Evolutionary conservation across 2,797 vertebrate genomes (phyloP), one percentile per base, ranked within the genome.

Genomic region (Cyprinella venusta): DNA sequence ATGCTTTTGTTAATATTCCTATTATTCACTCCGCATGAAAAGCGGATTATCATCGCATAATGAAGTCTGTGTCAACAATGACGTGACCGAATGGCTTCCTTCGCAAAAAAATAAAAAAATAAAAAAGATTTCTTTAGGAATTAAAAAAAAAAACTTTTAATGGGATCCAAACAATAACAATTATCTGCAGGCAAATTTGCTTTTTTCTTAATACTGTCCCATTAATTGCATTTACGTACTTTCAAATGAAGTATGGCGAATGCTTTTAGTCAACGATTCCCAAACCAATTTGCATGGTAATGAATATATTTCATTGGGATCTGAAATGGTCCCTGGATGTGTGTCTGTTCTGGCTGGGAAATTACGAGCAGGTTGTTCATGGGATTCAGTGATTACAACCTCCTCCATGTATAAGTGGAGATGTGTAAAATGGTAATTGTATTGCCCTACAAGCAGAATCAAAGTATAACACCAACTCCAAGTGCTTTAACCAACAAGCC

Each of bases 151-250:
- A 88, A 91, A 89, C 83, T 92, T 92, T 91, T 92, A 92, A 93
- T 92, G 88, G 92, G 89, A 91, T 88, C 68, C 84, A 79, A 75
- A 92, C 91, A 94, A 91, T 92, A 83, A 91, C 90, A 81, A 91
- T 94, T 93, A 94, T 89, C 84, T 91, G 80, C 88, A 85, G 86
- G 91, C 89, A 90, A 82, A 89, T 95, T 94, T 89, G 89, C 90
- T 93, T 93, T 90, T 87, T 92, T 93, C 89, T 90, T 86, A 94
- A 94, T 88, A 88, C 93, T 91, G 89, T 91, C 84, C 89, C 90
- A 93, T 92, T 95, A 94, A 94, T 95, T 93, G 91, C 92, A 92
- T 94, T 95, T 94, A 94, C 92, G 88, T 90, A 86, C 89, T 94
- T 92, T 92, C 90, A 93, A 93, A 95, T 94, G 87, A 96, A 94